Evolutionary conservation across 2,888 invertebrate genomes (phyloP).

Genomic region (Epistrophe grossulariae): DNA sequence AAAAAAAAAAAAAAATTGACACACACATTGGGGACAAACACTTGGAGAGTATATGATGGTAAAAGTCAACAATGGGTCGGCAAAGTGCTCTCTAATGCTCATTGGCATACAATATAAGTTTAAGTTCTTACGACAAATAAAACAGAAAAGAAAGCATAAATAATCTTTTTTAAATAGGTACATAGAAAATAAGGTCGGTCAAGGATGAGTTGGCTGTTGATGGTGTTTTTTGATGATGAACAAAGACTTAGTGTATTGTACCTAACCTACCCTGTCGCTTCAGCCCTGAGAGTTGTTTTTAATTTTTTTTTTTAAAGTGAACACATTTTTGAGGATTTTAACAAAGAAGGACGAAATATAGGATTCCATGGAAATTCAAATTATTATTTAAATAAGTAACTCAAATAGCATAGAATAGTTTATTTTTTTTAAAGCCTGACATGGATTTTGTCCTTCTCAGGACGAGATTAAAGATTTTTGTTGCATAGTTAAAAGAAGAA

Average conservation of each 20-base stretch:
- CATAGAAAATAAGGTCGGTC: slow-evolving; percentile 13
- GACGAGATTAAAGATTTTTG: too few species aligned
- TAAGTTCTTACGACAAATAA: neutral
- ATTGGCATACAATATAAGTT: slow-evolving; percentile 4
- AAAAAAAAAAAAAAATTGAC: neutral
- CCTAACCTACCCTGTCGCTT: too few species aligned
- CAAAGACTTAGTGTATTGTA: slow-evolving; percentile 12
- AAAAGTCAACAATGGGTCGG: slow-evolving; percentile 16
- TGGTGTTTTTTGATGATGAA: slow-evolving; percentile 5
- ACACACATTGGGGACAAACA: neutral
- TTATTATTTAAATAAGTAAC: slow-evolving; percentile 11
- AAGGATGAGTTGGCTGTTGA: slow-evolving; percentile 23
- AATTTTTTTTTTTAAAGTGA: neutral
- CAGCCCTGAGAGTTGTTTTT: slow-evolving; percentile 10
- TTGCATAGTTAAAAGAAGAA: too few species aligned
- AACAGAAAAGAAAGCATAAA: neutral
- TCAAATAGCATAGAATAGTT: neutral
- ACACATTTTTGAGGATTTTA: neutral
- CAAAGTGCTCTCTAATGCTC: neutral
- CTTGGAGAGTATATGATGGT: neutral
- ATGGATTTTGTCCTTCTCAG: neutral
- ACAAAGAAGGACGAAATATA: neutral
- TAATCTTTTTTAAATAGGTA: neutral
- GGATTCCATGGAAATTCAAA: neutral
- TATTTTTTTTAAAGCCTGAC: neutral